These are phyloP conservation scores for Caenorhabditis panamensis DNA, from an alignment of 2,888 invertebrate genomes.

Conservation along the genomic window DNA sequence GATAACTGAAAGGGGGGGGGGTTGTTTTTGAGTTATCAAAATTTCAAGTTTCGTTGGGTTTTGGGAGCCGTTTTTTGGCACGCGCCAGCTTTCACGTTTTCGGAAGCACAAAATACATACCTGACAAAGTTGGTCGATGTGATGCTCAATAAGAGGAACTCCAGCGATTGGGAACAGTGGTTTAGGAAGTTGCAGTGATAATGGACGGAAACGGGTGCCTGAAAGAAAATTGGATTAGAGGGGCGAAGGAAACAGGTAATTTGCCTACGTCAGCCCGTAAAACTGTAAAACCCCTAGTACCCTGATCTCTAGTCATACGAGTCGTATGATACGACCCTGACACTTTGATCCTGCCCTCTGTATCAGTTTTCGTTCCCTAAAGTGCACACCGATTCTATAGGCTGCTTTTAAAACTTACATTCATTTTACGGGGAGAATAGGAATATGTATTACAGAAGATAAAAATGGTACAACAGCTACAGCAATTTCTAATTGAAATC, in stretches of 20 bases:
- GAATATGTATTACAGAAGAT: background rate
- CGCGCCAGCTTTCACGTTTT: too few species aligned
- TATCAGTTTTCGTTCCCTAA: background rate
- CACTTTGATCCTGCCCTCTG: background rate
- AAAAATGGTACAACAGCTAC: constrained; percentile 2
- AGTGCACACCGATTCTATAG: background rate
- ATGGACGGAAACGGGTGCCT: constrained; percentile 97
- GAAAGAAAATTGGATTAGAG: constrained; percentile 74
- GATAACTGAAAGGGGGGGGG: constrained; percentile 85
- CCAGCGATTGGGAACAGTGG: constrained; percentile 98
- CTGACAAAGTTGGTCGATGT: constrained; percentile 91
- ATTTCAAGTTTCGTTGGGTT: too few species aligned
- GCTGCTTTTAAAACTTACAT: constrained; percentile 10
- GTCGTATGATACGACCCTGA: too few species aligned
- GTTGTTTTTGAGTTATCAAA: too few species aligned
- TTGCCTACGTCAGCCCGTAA: constrained; percentile 5
- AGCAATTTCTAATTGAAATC: constrained; percentile 22
- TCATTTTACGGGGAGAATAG: constrained; percentile 25
- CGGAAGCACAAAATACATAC: too few species aligned
- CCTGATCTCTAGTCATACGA: constrained; percentile 5
- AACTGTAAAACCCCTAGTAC: background rate
- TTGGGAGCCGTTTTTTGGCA: too few species aligned
- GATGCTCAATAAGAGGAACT: constrained; percentile 94
- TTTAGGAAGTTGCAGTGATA: constrained; percentile 97
- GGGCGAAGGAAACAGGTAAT: background rate